phyloP scores from a whole-genome alignment of 2,113 vertebrate species.

The Etheostoma spectabile region DNA sequence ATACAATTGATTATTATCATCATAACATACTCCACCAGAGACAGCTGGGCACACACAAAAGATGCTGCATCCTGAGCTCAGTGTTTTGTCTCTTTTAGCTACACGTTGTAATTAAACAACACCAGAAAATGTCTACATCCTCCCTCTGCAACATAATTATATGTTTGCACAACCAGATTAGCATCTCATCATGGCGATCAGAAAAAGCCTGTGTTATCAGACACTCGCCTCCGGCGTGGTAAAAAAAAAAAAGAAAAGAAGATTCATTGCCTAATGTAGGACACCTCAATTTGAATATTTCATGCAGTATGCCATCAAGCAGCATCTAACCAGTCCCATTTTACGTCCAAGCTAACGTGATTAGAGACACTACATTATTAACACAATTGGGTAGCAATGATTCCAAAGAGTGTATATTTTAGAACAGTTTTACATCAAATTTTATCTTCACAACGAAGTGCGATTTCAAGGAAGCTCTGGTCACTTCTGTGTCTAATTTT shows the following conservation, averaged over 20 bases:
- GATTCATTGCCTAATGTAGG: slow-evolving; percentile 63
- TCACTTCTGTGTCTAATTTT: slow-evolving; percentile 23
- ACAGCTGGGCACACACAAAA: neutral
- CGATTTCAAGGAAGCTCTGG: slow-evolving; percentile 22
- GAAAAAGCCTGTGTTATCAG: slow-evolving; percentile 38
- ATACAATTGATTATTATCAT: neutral
- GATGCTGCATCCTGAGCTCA: neutral
- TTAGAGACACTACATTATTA: slow-evolving; percentile 60
- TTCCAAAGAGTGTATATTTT: slow-evolving; percentile 25
- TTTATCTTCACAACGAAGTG: slow-evolving; percentile 22
- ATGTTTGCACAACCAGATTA: slow-evolving; percentile 56
- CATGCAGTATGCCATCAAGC: slow-evolving; percentile 37
- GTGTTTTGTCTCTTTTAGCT: neutral
- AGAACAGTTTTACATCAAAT: slow-evolving; percentile 40
- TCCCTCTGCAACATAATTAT: slow-evolving; percentile 31
- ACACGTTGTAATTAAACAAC: slow-evolving; percentile 1
- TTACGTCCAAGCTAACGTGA: slow-evolving; percentile 55
- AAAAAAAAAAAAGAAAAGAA: slow-evolving; percentile 24
- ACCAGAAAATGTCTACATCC: slow-evolving; percentile 6
- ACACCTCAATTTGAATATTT: slow-evolving; percentile 72
- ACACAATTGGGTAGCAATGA: slow-evolving; percentile 37
- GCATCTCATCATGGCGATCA: slow-evolving; percentile 52
- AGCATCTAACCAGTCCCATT: slow-evolving; percentile 53
- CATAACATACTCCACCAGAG: neutral
- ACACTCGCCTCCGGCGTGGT: slow-evolving; percentile 53